Evolutionary conservation across 2,888 invertebrate genomes (phyloP).

Genomic region (Brenthis hecate): DNA sequence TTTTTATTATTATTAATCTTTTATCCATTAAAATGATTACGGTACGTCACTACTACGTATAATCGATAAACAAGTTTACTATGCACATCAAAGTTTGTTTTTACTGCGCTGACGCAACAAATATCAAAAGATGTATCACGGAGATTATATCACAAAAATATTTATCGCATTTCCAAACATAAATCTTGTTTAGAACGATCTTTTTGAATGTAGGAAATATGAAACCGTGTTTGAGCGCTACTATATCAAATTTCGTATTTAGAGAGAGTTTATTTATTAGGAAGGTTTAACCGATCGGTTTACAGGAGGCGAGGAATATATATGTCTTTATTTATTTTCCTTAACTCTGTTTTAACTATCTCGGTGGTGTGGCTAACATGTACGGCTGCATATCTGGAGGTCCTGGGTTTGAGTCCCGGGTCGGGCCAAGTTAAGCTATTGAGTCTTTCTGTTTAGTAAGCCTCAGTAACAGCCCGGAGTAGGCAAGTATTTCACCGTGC

Average conservation of each 20-base stretch:
- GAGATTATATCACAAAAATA: conserved; percentile 9
- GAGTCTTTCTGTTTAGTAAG: too few relatives aligned
- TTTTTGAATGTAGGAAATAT: conserved; percentile 1
- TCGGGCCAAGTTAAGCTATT: too few relatives aligned
- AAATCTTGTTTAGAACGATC: conserved; percentile 1
- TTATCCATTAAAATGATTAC: background rate
- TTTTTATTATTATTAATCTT: background rate
- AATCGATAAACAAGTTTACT: background rate
- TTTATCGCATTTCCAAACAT: conserved; percentile 10
- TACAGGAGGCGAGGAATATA: background rate
- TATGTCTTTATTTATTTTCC: background rate
- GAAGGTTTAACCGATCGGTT: conserved; percentile 9
- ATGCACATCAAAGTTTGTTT: conserved; percentile 14
- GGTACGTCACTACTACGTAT: too few relatives aligned
- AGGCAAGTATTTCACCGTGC: too few relatives aligned
- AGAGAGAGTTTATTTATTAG: conserved; percentile 4
- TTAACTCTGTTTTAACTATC: too few relatives aligned
- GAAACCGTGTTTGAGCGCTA: conserved; percentile 3
- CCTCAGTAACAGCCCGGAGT: too few relatives aligned
- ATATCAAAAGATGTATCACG: conserved; percentile 4
- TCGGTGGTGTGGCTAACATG: too few relatives aligned
- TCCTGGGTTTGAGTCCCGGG: too few relatives aligned
- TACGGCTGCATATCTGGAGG: too few relatives aligned
- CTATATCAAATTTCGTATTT: conserved; percentile 5
- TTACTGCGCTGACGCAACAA: conserved; percentile 1